phyloP scores from a whole-genome alignment of 2,888 invertebrate genomes.

The Allolobophora icterica region DNA sequence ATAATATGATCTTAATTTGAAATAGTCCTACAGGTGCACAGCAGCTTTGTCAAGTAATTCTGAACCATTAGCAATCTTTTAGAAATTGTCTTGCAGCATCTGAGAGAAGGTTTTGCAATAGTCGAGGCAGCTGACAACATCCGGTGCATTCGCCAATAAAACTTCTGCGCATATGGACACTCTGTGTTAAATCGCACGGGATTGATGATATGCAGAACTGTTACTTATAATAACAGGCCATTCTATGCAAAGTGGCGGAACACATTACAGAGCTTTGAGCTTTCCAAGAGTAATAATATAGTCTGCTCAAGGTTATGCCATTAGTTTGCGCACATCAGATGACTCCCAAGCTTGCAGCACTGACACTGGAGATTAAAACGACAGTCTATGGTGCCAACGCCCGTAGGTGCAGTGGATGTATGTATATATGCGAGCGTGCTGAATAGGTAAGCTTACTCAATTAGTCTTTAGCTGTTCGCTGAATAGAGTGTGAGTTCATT shows the following conservation, averaged over 20 bases:
- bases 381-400: not conserved
- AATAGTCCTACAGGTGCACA: not conserved
- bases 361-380: no score
- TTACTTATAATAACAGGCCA: not conserved
- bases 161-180: not conserved
- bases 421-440: not conserved
- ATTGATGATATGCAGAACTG: not conserved
- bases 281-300: no score
- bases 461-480: no score
- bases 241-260: no score
- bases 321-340: no score
- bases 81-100: not conserved
- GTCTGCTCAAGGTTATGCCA: no score
- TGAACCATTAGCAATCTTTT: not conserved
- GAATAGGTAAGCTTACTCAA: no score
- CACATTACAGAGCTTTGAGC: no score
- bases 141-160: not conserved
- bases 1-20: slow-evolving; percentile 10
- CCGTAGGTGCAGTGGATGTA: not conserved
- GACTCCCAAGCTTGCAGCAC: no score
- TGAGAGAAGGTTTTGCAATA: not conserved
- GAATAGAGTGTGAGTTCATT: no score
- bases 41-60: not conserved
- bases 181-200: not conserved
- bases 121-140: not conserved